phyloP scores from a whole-genome alignment of 2,888 invertebrate species.

The Biston betularia region DNA sequence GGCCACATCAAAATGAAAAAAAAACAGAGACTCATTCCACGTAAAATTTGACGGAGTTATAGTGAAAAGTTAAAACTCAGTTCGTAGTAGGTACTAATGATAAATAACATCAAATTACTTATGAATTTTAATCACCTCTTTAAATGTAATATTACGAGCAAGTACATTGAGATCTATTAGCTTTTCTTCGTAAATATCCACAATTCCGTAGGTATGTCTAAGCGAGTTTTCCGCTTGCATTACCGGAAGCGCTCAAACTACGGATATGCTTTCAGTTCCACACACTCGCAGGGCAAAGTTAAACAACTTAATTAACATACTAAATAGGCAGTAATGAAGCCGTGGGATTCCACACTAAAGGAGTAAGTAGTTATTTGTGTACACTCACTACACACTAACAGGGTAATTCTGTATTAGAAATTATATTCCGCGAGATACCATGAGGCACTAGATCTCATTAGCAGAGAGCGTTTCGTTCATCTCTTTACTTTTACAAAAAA shows the following conservation, averaged over 20 bases:
- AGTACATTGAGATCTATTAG: neutral
- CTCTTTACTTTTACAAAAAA: too few relatives aligned
- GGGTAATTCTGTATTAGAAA: neutral
- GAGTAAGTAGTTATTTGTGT: neutral
- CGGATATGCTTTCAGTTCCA: slow-evolving; percentile 1
- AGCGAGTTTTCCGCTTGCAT: neutral
- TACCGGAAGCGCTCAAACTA: neutral
- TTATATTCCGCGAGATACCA: neutral
- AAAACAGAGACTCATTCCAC: too few relatives aligned
- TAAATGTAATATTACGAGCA: too few relatives aligned
- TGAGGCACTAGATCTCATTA: too few relatives aligned
- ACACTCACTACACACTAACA: neutral
- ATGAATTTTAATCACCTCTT: too few relatives aligned
- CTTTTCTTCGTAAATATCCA: neutral
- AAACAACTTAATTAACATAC: slow-evolving; percentile 21
- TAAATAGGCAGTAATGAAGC: slow-evolving; percentile 15
- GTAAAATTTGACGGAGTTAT: too few relatives aligned
- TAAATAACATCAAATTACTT: too few relatives aligned
- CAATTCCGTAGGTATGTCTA: neutral
- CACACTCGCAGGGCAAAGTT: slow-evolving; percentile 1
- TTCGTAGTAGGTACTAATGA: too few relatives aligned
- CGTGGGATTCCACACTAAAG: neutral
- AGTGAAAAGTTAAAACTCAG: too few relatives aligned
- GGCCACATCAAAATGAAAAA: too few relatives aligned
- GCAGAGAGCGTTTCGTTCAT: too few relatives aligned